phyloP scores from a whole-genome alignment of 1,140 invertebrate genomes.

The Pachyrhynchus sulphureomaculatus region DNA sequence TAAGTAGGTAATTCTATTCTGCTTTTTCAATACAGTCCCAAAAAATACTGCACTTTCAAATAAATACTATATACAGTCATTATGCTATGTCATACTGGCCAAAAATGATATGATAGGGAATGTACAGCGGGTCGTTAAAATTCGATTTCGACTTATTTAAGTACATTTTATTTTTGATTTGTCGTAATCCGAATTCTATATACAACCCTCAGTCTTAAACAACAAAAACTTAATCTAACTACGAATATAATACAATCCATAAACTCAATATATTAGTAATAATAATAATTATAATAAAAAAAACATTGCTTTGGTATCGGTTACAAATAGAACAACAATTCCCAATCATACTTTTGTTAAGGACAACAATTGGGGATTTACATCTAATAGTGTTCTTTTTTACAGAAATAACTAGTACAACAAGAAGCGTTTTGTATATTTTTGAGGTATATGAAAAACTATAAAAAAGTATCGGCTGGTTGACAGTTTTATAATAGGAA shows the following conservation, averaged over 20 bases:
- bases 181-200: slow-evolving; percentile 15
- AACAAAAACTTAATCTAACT: slow-evolving; percentile 46
- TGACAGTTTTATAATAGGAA: neutral
- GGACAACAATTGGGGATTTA: slow-evolving; percentile 17
- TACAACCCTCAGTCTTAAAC: slow-evolving; percentile 47
- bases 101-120: slow-evolving; percentile 52
- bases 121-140: slow-evolving; percentile 44
- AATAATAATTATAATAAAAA: slow-evolving; percentile 45
- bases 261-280: slow-evolving; percentile 45
- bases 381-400: slow-evolving; percentile 10
- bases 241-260: slow-evolving; percentile 46
- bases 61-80: slow-evolving; percentile 45
- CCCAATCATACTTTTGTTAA: slow-evolving; percentile 14
- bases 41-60: slow-evolving; percentile 32
- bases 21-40: slow-evolving; percentile 37
- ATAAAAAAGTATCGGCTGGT: neutral
- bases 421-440: slow-evolving; percentile 2
- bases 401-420: slow-evolving; percentile 20
- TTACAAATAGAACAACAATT: slow-evolving; percentile 49
- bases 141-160: slow-evolving; percentile 15
- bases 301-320: slow-evolving; percentile 55
- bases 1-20: slow-evolving; percentile 13
- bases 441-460: neutral
- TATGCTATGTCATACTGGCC: slow-evolving; percentile 47
- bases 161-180: slow-evolving; percentile 2